Evolutionary conservation across 2,888 invertebrate genomes (phyloP), one percentile per base, ranked within the genome.

Genomic region (Agriopis leucophaearia): DNA sequence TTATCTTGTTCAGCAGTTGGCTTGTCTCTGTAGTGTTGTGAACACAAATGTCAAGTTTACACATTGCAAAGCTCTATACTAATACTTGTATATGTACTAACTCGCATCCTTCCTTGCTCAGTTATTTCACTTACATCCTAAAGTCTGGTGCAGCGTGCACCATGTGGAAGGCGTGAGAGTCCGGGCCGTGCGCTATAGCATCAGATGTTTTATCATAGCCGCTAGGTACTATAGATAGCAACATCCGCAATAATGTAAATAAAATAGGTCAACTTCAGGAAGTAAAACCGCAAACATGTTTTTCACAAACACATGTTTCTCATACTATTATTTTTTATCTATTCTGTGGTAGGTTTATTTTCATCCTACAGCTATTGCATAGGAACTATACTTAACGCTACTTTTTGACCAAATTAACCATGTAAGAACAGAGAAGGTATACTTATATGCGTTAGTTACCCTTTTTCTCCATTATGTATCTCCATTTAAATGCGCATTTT

Each of bases 261-360:
- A 78, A 86, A 86, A 81, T 84, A 76, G 88, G 90, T 88, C 91
- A 87, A 76, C 82, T 79, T 85, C 88, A 88, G 92, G 92, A 92
- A 91, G 84, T 85, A 80, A 85, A 91, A 89, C 92, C 92, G 86
- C 92, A 90, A 89, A 84, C 73, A 73, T 76, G 72, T 77, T 83
- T 86, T 86, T 84, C 81, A 81, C 80, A 84, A 72, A 76, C 64
- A 74, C 73, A 75, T 74, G 76, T 78, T 59, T 59, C 59, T 59
- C 59, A 50, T 38, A 48, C 16, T 40, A 13, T 59, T 55, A 55
- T 44, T 0, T 7, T 55, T 59, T 57, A 47, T 47, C 36, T 18
- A 18, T 36, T 57, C 15, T 36, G 7, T 35, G 15, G 44, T 36
- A 27, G 27, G 27, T 27, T 27, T 27, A 27, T 27, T 27, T 27